Evolutionary conservation across 2,797 vertebrate genomes (phyloP).

Genomic region (Acanthurus leucopareius): DNA sequence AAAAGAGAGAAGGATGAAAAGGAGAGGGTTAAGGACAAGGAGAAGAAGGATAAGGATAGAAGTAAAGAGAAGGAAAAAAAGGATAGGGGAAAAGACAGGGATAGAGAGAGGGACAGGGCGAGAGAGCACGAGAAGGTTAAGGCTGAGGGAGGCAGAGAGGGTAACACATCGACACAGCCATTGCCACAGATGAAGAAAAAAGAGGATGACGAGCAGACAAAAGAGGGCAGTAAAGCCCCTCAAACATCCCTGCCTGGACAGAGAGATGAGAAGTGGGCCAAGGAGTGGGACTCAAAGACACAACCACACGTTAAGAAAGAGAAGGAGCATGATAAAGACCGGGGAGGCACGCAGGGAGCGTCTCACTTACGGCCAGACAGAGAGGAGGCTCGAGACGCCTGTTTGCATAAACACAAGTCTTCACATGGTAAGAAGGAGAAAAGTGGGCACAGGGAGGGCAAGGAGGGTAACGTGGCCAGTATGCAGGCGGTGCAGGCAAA

Average conservation of each 20-base stretch:
- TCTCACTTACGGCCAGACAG: constrained; percentile 56
- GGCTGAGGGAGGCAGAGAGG: constrained; percentile 61
- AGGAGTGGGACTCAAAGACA: constrained; percentile 75
- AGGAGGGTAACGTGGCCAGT: constrained; percentile 3
- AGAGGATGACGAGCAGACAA: constrained; percentile 74
- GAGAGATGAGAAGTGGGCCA: constrained; percentile 83
- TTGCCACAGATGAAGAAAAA: constrained; percentile 63
- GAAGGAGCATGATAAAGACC: constrained; percentile 71
- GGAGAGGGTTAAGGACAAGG: constrained; percentile 67
- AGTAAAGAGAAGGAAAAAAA: constrained; percentile 75
- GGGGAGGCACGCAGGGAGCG: constrained; percentile 39
- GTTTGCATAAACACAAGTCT: constrained; percentile 75
- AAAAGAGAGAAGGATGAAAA: constrained; percentile 72
- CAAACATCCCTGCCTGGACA: constrained; percentile 50
- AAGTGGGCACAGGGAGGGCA: constrained; percentile 71
- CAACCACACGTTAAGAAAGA: constrained; percentile 71
- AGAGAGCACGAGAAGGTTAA: constrained; percentile 70
- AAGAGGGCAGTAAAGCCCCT: constrained; percentile 67
- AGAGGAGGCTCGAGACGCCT: constrained; percentile 77
- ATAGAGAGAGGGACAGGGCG: constrained; percentile 65
- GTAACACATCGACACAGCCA: not conserved
- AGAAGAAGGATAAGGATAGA: constrained; percentile 73
- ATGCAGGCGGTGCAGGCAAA: constrained; percentile 45
- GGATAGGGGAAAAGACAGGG: constrained; percentile 67
- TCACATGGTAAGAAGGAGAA: constrained; percentile 82